A percentile compares a stretch with the other conserved stretches of the same genome.
These are phyloP conservation scores for Sinodicranocentrus sp. DNA, from an alignment of 2,888 invertebrate species.

Conservation along the genomic window DNA sequence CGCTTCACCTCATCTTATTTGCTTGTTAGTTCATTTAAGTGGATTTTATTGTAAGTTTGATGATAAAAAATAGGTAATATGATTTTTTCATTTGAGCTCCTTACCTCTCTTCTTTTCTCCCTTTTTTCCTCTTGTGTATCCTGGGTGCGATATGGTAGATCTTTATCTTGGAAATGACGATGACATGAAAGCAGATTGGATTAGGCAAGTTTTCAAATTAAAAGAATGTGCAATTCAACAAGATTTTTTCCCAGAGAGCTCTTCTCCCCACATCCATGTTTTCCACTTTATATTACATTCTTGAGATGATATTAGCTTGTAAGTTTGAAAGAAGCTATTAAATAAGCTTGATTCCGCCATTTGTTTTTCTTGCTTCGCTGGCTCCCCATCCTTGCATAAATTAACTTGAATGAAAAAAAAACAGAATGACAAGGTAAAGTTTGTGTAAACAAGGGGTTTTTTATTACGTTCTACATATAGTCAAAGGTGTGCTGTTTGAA, in stretches of 20 bases:
- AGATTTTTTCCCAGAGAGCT: not conserved
- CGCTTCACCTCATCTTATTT: conserved; percentile 57
- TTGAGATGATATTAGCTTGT: no score
- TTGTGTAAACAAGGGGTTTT: not conserved
- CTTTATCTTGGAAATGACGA: conserved; percentile 19
- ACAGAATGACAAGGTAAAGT: not conserved
- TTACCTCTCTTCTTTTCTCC: conserved; percentile 3
- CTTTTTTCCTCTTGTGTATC: conserved; percentile 15
- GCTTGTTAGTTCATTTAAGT: conserved; percentile 53
- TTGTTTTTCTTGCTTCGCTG: conserved; percentile 1
- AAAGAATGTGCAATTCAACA: conserved; percentile 38
- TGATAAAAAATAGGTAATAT: conserved; percentile 61
- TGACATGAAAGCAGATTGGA: conserved; percentile 48
- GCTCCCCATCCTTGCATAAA: no score
- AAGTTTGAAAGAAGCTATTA: no score
- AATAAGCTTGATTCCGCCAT: not conserved
- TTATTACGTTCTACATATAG: not conserved
- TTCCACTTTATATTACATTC: no score
- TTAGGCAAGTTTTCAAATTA: conserved; percentile 66
- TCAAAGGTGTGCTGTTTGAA: no score
- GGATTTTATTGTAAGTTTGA: conserved; percentile 59
- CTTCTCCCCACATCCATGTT: no score
- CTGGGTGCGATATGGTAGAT: conserved; percentile 43
- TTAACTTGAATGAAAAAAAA: not conserved
- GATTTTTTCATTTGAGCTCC: conserved; percentile 34